phyloP scores from a whole-genome alignment of 2,113 vertebrate species.

The mouse (Mus musculus) region GRCm39 chr19:19597001-19597500 shows the following conservation, averaged over 20 bases:
- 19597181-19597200: neutral
- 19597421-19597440: neutral
- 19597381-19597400: neutral
- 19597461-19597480: neutral
- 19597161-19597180: neutral
- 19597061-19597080: neutral
- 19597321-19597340: neutral
- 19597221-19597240: neutral
- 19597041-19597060: neutral
- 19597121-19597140: neutral
- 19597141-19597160: neutral
- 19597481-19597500: neutral
- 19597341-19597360: neutral
- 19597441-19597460: neutral
- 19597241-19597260: neutral
- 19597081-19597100: accelerated
- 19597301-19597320: neutral
- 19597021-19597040: neutral
- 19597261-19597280: neutral
- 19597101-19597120: neutral
- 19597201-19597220: neutral
- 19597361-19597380: neutral
- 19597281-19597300: neutral
- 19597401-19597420: neutral
- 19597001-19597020: neutral